Evolutionary conservation across 2,113 vertebrate species (phyloP).

Genomic region (Zosterops pallidus): DNA sequence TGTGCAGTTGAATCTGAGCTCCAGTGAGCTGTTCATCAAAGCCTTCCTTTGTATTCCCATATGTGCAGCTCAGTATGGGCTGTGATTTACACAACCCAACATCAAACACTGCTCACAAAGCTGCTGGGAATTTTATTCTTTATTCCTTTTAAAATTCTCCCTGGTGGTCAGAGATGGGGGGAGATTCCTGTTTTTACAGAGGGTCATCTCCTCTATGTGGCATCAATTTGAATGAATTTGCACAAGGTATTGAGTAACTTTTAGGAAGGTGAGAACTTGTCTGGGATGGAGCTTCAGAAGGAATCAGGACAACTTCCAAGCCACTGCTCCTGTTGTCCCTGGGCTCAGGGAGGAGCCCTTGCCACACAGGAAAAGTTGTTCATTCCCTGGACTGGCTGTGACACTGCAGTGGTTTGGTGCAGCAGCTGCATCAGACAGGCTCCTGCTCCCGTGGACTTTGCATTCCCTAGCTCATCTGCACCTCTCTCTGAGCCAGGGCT

Average conservation of each 20-base stretch:
- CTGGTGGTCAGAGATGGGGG: neutral
- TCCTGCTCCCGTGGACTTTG: neutral
- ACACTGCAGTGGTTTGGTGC: neutral
- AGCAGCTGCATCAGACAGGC: neutral
- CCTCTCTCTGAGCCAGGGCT: fast-evolving
- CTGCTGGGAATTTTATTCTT: neutral
- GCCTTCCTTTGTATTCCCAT: neutral
- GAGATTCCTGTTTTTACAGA: neutral
- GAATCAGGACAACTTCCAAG: neutral
- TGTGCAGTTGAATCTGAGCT: neutral
- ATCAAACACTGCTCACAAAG: neutral
- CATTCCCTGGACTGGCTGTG: fast-evolving
- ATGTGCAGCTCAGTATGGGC: fast-evolving
- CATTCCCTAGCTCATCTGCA: neutral
- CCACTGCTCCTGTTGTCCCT: fast-evolving
- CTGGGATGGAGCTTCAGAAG: neutral
- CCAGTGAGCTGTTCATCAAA: neutral
- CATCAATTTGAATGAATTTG: neutral
- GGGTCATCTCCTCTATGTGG: fast-evolving
- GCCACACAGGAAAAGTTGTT: fast-evolving
- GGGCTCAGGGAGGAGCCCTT: neutral
- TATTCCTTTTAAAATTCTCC: neutral
- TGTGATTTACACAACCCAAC: neutral
- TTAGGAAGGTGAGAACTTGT: neutral
- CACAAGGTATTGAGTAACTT: neutral